Evolutionary conservation across 2,888 invertebrate genomes (phyloP).

Genomic region (Xestia c-nigrum): DNA sequence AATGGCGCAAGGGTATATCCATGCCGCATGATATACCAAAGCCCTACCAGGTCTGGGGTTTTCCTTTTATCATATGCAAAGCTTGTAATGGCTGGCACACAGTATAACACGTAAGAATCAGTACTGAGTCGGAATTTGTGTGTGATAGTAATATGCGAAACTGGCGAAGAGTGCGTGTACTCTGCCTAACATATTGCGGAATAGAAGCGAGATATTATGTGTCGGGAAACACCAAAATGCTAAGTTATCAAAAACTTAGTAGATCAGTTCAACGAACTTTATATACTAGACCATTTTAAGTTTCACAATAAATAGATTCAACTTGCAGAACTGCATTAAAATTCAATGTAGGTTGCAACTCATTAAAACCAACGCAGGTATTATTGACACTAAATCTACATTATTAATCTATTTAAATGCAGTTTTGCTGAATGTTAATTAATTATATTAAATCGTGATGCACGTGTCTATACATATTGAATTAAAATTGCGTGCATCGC

Average conservation of each 20-base stretch:
- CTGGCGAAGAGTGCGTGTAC: no score
- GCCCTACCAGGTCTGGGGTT: not conserved
- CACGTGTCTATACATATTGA: not conserved
- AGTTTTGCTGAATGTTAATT: constrained; percentile 25
- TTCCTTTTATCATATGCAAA: not conserved
- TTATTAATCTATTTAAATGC: constrained; percentile 49
- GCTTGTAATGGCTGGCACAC: not conserved
- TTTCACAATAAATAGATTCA: constrained; percentile 40
- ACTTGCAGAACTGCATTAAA: constrained; percentile 41
- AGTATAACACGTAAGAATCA: not conserved
- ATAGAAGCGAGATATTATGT: not conserved
- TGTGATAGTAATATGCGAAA: not conserved
- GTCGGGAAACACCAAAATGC: not conserved
- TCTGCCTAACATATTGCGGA: not conserved
- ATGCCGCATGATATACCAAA: not conserved
- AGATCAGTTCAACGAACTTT: constrained; percentile 15
- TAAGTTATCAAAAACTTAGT: not conserved
- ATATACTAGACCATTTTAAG: constrained; percentile 1
- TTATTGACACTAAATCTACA: constrained; percentile 40
- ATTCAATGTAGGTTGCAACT: constrained; percentile 52
- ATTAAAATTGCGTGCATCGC: not conserved
- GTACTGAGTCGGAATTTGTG: not conserved
- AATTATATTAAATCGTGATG: constrained; percentile 5
- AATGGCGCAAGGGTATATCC: not conserved
- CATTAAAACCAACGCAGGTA: constrained; percentile 58